Percentiles rank a stretch among this genome's conserved stretches.
These are phyloP conservation scores for Idaea aversata DNA, from an alignment of 2,888 invertebrate genomes.

Conservation along the genomic window DNA sequence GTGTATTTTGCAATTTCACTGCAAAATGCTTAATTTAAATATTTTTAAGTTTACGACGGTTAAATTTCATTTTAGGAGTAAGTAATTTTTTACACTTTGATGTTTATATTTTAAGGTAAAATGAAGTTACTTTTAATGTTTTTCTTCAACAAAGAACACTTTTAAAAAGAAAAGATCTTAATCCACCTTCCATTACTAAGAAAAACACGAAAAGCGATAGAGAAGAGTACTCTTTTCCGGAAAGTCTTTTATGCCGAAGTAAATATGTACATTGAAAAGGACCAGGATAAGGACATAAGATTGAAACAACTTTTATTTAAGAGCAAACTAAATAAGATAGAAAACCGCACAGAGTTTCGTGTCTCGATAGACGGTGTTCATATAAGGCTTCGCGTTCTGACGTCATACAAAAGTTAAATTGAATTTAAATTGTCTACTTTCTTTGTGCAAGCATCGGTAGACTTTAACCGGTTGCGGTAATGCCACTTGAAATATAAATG, in stretches of 20 bases:
- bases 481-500: not conserved
- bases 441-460: not conserved
- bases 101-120: constrained; percentile 1
- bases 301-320: constrained; percentile 8
- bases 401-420: constrained; percentile 5
- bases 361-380: not conserved
- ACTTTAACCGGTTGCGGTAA: not conserved
- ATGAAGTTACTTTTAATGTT: not conserved
- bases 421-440: constrained; percentile 2
- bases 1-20: not conserved
- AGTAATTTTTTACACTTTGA: not conserved
- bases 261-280: not conserved
- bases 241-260: not conserved
- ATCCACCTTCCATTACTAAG: not conserved
- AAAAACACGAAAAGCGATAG: not conserved
- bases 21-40: not conserved
- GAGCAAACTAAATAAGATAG: not conserved
- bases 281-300: not conserved
- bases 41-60: not conserved
- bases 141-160: not conserved
- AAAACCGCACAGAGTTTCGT: not conserved
- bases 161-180: not conserved
- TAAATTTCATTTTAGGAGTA: not conserved
- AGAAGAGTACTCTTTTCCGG: not conserved
- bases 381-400: constrained; percentile 13